Evolutionary conservation across 1,140 invertebrate genomes (phyloP).

Genomic region (Acromyrmex heyeri): DNA sequence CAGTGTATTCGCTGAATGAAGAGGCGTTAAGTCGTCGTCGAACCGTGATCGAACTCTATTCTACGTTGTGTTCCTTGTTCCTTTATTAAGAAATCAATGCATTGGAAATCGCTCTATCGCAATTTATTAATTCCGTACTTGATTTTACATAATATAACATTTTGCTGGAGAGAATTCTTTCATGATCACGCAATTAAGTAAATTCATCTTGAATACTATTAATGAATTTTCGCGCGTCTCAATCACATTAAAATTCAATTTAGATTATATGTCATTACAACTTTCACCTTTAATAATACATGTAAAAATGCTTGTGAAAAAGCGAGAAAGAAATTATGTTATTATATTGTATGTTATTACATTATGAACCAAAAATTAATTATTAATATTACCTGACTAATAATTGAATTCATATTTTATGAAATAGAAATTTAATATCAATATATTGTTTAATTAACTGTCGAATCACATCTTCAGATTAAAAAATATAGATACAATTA

Average conservation of each 20-base stretch:
- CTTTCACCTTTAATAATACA: conserved; percentile 40
- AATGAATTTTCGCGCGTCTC: neutral
- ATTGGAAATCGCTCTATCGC: neutral
- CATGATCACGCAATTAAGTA: neutral
- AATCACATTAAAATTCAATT: conserved; percentile 32
- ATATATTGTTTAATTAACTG: neutral
- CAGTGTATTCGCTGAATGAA: conserved; percentile 52
- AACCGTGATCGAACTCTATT: conserved; percentile 20
- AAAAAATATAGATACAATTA: neutral
- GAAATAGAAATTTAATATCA: neutral
- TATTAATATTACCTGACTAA: neutral
- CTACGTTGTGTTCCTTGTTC: neutral
- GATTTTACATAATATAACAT: neutral
- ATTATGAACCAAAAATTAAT: neutral
- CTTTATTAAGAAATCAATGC: conserved; percentile 20
- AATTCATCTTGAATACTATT: neutral
- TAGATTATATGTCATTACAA: conserved; percentile 49
- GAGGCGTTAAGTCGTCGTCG: conserved; percentile 36
- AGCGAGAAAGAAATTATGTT: neutral
- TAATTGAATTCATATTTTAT: conserved; percentile 11
- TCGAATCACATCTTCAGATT: neutral
- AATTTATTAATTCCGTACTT: neutral
- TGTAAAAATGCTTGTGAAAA: conserved; percentile 17
- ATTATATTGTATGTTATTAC: no score
- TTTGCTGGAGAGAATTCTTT: conserved; percentile 3